These are phyloP conservation scores for Leptinotarsa tumamoca DNA, from an alignment of 2,888 invertebrate genomes.

Conservation along the genomic window DNA sequence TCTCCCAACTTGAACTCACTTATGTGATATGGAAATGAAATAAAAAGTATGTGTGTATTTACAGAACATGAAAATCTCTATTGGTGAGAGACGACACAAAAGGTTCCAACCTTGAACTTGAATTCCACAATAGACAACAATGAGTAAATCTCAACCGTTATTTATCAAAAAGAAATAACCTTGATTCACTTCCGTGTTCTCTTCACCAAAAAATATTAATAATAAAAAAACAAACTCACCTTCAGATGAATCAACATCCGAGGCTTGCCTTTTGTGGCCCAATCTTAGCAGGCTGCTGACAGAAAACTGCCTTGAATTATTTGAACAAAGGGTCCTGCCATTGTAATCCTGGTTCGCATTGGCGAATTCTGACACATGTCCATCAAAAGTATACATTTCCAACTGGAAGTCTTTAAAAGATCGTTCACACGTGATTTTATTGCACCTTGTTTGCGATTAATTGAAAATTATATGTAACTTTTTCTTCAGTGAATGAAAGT, in stretches of 20 bases:
- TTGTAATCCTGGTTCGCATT: conserved; percentile 49
- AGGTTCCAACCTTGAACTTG: background rate
- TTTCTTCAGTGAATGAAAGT: background rate
- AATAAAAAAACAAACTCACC: conserved; percentile 54
- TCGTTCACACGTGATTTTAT: conserved; percentile 31
- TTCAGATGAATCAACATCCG: conserved; percentile 59
- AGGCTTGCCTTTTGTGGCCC: conserved; percentile 58
- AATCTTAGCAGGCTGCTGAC: conserved; percentile 64
- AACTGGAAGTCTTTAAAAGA: conserved; percentile 7
- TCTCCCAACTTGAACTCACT: no score
- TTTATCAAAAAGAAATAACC: conserved; percentile 19
- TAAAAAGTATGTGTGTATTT: no score
- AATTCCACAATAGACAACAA: conserved; percentile 1
- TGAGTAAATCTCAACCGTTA: background rate
- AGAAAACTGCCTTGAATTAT: conserved; percentile 63
- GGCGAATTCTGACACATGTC: conserved; percentile 53
- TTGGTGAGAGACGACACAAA: no score
- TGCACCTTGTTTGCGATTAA: conserved; percentile 23
- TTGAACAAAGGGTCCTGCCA: conserved; percentile 53
- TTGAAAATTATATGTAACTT: background rate
- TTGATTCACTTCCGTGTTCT: conserved; percentile 35
- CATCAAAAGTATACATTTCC: conserved; percentile 57
- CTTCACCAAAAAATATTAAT: conserved; percentile 31
- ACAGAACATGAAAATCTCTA: no score
- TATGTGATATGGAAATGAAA: no score